Evolutionary conservation across 2,888 invertebrate genomes (phyloP).

Genomic region (Dryomyza anilis): DNA sequence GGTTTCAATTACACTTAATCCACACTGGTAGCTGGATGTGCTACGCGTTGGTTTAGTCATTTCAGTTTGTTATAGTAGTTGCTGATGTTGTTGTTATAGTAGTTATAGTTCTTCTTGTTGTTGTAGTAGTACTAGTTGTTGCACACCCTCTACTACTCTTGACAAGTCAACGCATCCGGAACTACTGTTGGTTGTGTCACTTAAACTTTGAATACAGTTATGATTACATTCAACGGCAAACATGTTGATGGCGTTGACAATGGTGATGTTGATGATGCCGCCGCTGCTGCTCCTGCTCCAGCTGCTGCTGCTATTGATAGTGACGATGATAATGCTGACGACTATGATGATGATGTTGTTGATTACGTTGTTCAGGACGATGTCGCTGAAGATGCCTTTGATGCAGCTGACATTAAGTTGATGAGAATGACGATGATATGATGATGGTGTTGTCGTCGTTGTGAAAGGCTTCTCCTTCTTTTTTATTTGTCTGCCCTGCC

Average conservation of each 20-base stretch:
- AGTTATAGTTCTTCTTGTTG: background rate
- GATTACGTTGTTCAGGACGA: background rate
- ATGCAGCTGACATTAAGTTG: no score
- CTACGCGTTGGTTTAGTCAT: background rate
- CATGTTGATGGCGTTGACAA: conserved; percentile 4
- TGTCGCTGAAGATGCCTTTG: conserved; percentile 1
- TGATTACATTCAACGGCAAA: conserved; percentile 12
- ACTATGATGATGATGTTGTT: background rate
- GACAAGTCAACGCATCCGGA: conserved; percentile 31
- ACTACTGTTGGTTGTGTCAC: conserved; percentile 23
- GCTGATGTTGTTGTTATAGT: background rate
- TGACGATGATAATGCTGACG: conserved; percentile 2
- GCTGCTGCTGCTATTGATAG: background rate
- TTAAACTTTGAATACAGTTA: conserved; percentile 21
- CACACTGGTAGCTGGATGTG: no score
- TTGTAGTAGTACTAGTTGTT: background rate
- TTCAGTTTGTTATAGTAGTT: background rate
- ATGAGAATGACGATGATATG: no score
- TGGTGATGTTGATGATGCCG: conserved; percentile 5
- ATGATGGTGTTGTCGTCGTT: background rate
- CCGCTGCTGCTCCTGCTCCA: no score
- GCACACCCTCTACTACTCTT: no score
- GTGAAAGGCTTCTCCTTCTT: background rate
- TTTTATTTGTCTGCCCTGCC: background rate
- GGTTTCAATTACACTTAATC: conserved; percentile 15